Evolutionary conservation across 2,888 invertebrate genomes (phyloP).

Genomic region (Microctonus hyperodae): DNA sequence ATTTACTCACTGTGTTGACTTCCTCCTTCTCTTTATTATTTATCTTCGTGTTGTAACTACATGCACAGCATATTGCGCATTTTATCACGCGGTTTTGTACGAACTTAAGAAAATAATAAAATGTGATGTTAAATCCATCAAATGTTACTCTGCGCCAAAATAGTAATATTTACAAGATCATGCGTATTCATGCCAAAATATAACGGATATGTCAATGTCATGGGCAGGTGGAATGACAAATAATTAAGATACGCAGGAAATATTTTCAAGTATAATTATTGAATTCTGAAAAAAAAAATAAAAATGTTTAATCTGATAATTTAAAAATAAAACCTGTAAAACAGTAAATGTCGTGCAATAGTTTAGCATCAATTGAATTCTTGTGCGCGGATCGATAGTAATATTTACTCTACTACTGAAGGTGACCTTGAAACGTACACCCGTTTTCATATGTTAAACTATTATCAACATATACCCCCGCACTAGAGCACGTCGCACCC

Average conservation of each 20-base stretch:
- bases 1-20: not conserved
- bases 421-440: not conserved
- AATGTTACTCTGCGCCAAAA: not conserved
- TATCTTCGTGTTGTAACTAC: not conserved
- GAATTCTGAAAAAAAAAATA: not conserved
- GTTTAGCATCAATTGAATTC: not conserved
- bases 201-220: slow-evolving; percentile 11
- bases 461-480: not conserved
- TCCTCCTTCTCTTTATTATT: not conserved
- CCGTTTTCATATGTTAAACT: not conserved
- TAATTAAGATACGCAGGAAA: no score
- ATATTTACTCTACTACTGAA: not conserved
- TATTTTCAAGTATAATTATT: no score
- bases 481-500: not conserved
- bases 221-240: not conserved
- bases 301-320: not conserved
- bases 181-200: slow-evolving; percentile 7
- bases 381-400: not conserved
- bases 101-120: not conserved
- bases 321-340: not conserved
- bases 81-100: not conserved
- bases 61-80: not conserved
- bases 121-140: not conserved
- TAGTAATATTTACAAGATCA: not conserved
- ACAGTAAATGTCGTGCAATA: not conserved